phyloP scores from a whole-genome alignment of 2,888 invertebrate genomes.

The Agrilus cyanescens region DNA sequence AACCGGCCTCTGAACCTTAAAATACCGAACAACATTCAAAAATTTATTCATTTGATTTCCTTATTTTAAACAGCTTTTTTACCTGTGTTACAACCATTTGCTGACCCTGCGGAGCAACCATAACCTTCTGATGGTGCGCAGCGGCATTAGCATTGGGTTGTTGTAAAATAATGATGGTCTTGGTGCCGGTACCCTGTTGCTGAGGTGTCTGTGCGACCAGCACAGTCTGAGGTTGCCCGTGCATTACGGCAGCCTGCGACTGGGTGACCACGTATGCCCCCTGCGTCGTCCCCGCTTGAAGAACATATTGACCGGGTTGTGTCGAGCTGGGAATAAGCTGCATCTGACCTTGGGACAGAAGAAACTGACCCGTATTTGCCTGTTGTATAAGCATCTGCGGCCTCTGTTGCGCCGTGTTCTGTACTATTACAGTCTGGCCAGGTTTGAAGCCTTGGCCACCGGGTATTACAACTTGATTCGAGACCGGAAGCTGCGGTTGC shows the following conservation, averaged over 20 bases:
- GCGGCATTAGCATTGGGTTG: constrained; percentile 38
- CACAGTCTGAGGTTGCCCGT: constrained; percentile 51
- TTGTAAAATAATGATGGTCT: constrained; percentile 60
- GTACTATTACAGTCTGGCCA: constrained; percentile 33
- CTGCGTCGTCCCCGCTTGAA: constrained; percentile 41
- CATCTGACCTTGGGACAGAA: constrained; percentile 33
- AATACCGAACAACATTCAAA: constrained; percentile 10
- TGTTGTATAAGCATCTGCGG: constrained; percentile 31
- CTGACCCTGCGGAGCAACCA: constrained; percentile 54
- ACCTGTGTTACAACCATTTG: constrained; percentile 54
- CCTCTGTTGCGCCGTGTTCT: constrained; percentile 29
- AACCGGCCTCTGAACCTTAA: constrained; percentile 35
- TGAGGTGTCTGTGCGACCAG: constrained; percentile 55
- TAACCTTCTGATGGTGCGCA: constrained; percentile 40
- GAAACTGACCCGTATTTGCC: constrained; percentile 27
- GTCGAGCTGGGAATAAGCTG: constrained; percentile 35
- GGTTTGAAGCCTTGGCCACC: constrained; percentile 30
- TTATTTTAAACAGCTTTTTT: no score
- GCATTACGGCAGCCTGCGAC: constrained; percentile 46
- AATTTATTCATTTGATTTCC: constrained; percentile 6
- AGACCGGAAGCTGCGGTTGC: constrained; percentile 23
- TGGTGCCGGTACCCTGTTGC: constrained; percentile 50
- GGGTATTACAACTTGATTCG: constrained; percentile 23
- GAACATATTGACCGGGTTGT: constrained; percentile 39
- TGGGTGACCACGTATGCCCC: constrained; percentile 54